Conservation (phyloP, 1,140 invertebrate species). For the Drosophila miranda region DNA sequence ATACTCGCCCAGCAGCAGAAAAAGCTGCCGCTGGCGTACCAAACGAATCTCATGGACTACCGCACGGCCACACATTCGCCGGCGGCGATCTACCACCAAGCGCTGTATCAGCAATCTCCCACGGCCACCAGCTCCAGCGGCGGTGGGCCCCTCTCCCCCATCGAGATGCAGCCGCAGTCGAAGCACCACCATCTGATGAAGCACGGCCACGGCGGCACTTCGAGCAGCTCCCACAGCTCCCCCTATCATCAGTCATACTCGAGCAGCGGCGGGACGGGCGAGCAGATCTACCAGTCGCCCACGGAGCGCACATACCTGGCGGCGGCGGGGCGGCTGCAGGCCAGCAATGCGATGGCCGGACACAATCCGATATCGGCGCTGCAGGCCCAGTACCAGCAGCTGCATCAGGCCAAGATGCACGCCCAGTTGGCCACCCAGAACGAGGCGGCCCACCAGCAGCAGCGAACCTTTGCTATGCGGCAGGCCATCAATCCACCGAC, state of each 20-base stretch:
- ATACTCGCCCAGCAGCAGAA: conserved; percentile 72
- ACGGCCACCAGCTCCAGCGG: conserved; percentile 69
- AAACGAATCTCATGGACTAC: conserved; percentile 75
- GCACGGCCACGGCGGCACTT: conserved; percentile 55
- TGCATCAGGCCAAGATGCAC: conserved; percentile 85
- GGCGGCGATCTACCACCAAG: conserved; percentile 68
- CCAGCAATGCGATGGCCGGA: conserved; percentile 81
- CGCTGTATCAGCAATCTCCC: conserved; percentile 73
- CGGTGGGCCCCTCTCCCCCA: conserved; percentile 68
- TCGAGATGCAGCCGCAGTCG: conserved; percentile 76
- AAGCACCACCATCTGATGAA: conserved; percentile 72
- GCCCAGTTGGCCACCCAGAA: conserved; percentile 85
- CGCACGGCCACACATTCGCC: conserved; percentile 71
- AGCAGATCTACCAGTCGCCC: conserved; percentile 79
- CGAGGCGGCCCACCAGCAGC: conserved; percentile 85
- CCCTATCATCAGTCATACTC: conserved; percentile 78
- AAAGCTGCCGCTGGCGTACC: conserved; percentile 82
- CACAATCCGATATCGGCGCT: conserved; percentile 83
- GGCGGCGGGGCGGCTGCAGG: conserved; percentile 82
- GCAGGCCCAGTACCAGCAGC: conserved; percentile 84
- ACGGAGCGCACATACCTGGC: conserved; percentile 80
- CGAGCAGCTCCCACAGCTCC: conserved; percentile 75
- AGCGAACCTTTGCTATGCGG: conserved; percentile 85
- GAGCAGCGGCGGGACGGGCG: conserved; percentile 58
- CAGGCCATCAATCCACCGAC: conserved; percentile 83